A percentile compares a stretch with the other conserved stretches of the same genome.
Evolutionary conservation across 2,797 vertebrate species (phyloP).

Genomic region (Micromesistius poutassou): DNA sequence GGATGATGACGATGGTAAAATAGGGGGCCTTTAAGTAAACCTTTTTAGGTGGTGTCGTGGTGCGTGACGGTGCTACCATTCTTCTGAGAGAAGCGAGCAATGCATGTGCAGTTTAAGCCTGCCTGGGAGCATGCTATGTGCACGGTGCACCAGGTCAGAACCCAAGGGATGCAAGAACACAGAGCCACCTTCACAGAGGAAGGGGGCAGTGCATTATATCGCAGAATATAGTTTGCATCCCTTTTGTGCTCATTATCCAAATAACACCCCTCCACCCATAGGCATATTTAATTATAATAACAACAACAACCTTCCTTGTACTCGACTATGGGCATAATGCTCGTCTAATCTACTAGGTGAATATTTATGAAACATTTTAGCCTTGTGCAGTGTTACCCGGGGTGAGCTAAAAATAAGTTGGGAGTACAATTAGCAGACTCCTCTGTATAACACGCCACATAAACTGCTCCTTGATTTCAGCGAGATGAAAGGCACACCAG

Average conservation of each 20-base stretch:
- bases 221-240: background rate
- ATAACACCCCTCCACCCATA: constrained; percentile 8
- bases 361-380: constrained; percentile 56
- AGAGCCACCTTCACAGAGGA: background rate
- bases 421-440: constrained; percentile 41
- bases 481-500: constrained; percentile 42
- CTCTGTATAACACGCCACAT: constrained; percentile 48
- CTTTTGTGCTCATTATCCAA: constrained; percentile 13
- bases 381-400: constrained; percentile 48
- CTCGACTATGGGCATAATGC: constrained; percentile 14
- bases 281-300: background rate
- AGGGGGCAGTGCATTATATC: background rate
- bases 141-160: background rate
- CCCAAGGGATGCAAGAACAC: background rate
- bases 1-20: too few species aligned
- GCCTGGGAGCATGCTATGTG: background rate
- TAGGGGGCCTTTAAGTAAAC: background rate
- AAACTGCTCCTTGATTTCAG: constrained; percentile 47
- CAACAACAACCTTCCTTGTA: constrained; percentile 22
- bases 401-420: constrained; percentile 48
- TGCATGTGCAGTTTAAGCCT: background rate
- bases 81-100: background rate
- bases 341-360: constrained; percentile 40
- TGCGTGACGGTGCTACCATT: background rate
- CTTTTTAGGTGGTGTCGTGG: too few species aligned